Percentiles rank a stretch among this genome's conserved stretches.
These are phyloP conservation scores for Malthinus flaveolus DNA, from an alignment of 2,888 invertebrate genomes.

Conservation along the genomic window DNA sequence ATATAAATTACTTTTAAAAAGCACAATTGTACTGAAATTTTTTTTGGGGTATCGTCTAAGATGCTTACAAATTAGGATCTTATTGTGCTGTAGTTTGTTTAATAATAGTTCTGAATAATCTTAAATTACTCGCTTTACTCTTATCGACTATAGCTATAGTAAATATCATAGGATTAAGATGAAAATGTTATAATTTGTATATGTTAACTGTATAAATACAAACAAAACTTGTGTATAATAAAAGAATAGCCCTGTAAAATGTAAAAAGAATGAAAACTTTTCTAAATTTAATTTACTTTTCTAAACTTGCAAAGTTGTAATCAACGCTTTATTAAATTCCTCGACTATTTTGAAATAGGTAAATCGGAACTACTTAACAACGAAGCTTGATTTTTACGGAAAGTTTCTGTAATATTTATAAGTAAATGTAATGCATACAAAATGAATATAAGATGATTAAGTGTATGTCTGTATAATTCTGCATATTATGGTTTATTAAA, in stretches of 20 bases:
- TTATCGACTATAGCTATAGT: conserved; percentile 8
- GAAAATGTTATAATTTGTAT: conserved; percentile 42
- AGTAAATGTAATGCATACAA: background rate
- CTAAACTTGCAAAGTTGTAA: conserved; percentile 1
- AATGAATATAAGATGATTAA: conserved; percentile 12
- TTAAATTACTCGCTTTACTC: conserved; percentile 12
- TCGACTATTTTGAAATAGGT: background rate
- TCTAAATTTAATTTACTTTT: background rate
- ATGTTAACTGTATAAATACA: conserved; percentile 44
- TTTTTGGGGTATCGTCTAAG: conserved; percentile 1
- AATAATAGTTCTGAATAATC: conserved; percentile 5
- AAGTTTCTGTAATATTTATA: background rate
- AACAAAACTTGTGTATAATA: conserved; percentile 3
- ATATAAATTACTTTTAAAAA: background rate
- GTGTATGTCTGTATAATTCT: conserved; percentile 39
- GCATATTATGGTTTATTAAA: conserved; percentile 38
- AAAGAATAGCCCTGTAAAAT: too few relatives aligned
- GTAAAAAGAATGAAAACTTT: background rate
- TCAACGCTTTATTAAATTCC: background rate
- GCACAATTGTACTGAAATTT: conserved; percentile 4
- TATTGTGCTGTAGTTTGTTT: conserved; percentile 8
- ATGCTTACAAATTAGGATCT: conserved; percentile 3
- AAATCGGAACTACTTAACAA: background rate
- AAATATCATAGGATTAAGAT: conserved; percentile 16
- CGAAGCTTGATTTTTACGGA: background rate